Conservation (phyloP, 2,113 vertebrate genomes). For the Rhinolophus ferrumequinum region DNA sequence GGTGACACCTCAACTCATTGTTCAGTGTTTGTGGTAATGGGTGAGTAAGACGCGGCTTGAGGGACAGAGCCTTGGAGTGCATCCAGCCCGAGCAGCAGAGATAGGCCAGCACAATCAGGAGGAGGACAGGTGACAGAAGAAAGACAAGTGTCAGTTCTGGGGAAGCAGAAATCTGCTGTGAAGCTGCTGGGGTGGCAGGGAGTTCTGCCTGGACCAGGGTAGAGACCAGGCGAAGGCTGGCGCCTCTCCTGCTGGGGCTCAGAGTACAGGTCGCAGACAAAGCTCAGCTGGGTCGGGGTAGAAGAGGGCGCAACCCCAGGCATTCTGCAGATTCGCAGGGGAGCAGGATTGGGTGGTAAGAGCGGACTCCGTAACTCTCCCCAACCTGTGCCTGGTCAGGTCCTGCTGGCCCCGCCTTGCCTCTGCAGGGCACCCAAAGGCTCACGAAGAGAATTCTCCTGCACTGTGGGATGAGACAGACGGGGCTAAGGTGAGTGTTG, state of each 20-base stretch:
- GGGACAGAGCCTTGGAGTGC: background rate
- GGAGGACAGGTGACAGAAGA: background rate
- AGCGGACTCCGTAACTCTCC: accelerated
- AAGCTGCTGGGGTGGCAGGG: background rate
- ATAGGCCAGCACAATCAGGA: background rate
- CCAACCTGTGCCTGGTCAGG: background rate
- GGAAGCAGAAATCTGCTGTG: background rate
- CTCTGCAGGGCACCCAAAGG: background rate
- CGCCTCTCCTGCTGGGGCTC: background rate
- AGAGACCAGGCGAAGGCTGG: background rate
- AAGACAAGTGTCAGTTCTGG: background rate
- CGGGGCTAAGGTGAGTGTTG: background rate
- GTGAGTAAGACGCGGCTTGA: background rate
- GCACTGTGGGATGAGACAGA: background rate
- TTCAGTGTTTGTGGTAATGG: background rate
- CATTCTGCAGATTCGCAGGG: background rate
- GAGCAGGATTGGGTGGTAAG: background rate
- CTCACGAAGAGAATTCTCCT: background rate
- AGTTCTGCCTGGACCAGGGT: background rate
- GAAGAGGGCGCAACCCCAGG: background rate
- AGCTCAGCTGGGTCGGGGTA: background rate
- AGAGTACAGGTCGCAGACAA: background rate
- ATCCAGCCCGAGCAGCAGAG: background rate
- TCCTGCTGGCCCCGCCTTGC: background rate
- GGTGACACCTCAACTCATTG: background rate